Percentiles rank a stretch among this genome's conserved stretches.
Evolutionary conservation across 2,888 invertebrate genomes (phyloP).

Genomic region (Drosophila pegasa): DNA sequence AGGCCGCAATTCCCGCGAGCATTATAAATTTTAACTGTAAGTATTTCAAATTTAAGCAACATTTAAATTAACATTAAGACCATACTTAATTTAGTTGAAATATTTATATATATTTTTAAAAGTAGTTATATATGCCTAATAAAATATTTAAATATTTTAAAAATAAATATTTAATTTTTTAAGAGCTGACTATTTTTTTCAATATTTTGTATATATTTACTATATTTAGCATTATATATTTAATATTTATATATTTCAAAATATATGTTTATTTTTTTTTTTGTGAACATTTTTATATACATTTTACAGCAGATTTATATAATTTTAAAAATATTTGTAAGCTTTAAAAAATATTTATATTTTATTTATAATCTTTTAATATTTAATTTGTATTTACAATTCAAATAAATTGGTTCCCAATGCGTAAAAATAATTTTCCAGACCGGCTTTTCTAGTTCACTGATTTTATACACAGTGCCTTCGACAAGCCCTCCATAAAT

Average conservation of each 20-base stretch:
- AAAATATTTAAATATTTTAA: no score
- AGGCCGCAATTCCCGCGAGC: slow-evolving; percentile 46
- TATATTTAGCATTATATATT: not conserved
- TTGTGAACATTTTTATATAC: not conserved
- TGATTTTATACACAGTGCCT: slow-evolving; percentile 11
- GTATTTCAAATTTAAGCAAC: slow-evolving; percentile 1
- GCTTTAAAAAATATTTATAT: no score
- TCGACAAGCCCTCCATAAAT: slow-evolving; percentile 37
- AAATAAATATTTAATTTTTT: not conserved
- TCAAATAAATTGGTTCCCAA: not conserved
- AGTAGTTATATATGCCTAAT: not conserved
- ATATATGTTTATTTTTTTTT: no score
- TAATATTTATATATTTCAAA: no score
- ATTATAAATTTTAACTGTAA: slow-evolving; percentile 35
- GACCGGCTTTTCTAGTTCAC: not conserved
- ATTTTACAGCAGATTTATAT: not conserved
- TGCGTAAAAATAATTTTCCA: not conserved
- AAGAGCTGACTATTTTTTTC: no score
- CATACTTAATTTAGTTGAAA: not conserved
- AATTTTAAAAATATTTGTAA: not conserved
- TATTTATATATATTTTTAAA: not conserved
- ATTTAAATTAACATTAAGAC: not conserved
- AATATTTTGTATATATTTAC: not conserved
- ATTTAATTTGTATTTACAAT: not conserved
- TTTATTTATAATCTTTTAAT: not conserved